A percentile compares a stretch with the other conserved stretches of the same genome.
phyloP scores from a whole-genome alignment of 2,797 vertebrate genomes.

The Pangasius djambal region DNA sequence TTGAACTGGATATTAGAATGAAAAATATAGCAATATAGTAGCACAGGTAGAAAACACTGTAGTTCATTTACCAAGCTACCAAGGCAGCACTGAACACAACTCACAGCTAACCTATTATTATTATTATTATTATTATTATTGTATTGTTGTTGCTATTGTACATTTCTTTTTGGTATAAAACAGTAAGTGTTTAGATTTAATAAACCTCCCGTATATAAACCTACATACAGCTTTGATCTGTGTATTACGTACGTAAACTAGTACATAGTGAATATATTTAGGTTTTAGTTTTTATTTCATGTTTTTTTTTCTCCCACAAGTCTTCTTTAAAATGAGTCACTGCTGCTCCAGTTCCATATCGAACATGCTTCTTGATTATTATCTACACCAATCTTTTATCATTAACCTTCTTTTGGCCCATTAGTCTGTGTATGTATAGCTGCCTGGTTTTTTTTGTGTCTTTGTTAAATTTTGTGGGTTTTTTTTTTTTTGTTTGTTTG shows the following conservation, averaged over 20 bases:
- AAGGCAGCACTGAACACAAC: not conserved
- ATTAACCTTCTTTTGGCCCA: not conserved
- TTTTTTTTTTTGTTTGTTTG: not conserved
- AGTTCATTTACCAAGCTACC: no score
- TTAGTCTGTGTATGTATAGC: not conserved
- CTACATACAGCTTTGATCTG: no score
- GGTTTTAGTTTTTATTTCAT: no score
- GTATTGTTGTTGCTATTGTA: not conserved
- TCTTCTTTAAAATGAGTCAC: not conserved
- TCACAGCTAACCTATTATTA: not conserved
- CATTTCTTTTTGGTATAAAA: not conserved
- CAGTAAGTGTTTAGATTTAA: no score
- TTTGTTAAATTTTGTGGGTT: not conserved
- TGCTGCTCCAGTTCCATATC: not conserved
- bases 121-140: not conserved
- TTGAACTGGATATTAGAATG: no score
- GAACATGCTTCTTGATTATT: not conserved
- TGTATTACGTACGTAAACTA: no score
- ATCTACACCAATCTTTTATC: not conserved
- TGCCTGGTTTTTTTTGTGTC: not conserved
- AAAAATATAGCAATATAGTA: no score
- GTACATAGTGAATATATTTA: no score
- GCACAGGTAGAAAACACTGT: no score
- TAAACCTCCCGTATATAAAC: no score
- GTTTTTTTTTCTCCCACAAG: not conserved